Evolutionary conservation across 2,888 invertebrate species (phyloP), one percentile per base, ranked within the genome.

Genomic region (Scaptomyza tumidula): DNA sequence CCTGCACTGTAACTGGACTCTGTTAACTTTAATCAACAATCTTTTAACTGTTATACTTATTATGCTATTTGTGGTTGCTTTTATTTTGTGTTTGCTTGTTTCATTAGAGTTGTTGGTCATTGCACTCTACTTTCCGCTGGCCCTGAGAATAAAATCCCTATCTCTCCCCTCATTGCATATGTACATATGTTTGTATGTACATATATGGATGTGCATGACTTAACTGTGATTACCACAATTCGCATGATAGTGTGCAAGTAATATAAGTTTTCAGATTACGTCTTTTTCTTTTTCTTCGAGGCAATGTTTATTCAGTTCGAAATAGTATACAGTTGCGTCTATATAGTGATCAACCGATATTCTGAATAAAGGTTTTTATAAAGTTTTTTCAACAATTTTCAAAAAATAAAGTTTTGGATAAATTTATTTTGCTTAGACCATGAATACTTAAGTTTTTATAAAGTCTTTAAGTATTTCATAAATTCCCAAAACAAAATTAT

Each of bases 61-160:
- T 14, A 35, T 19, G 57, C n/a, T 35, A 53, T 29, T 56, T 52
- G 5, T 27, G 39, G n/a, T 37, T 46, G 14, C 29, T 29, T 11
- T 54, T 43, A 9, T 35, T 33, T 46, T 48, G 11, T 45, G 50
- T 45, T 53, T 53, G 41, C 56, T 33, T 41, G 10, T 16, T 16
- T 24, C 54, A 16, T 39, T 56, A 50, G 27, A 59, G n/a, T 50
- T n/a, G 52, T 68, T 77, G 73, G 75, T 77, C 78, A 75, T 72
- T 75, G 75, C 73, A 63, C 78, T 75, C 53, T 58, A 14, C 27
- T n/a, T 27, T 45, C 31, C 14, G 7, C 16, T 53, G 55, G 43
- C 68, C 59, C 62, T 70, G 73, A 50, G 52, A 31, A 31, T 19
- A 7, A 5, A 13, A 6, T 33, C 55, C 35, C n/a, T 35, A 50